Evolutionary conservation across 1,140 invertebrate species (phyloP), one percentile per base, ranked within the genome.

Genomic region (Megalopta genalis): DNA sequence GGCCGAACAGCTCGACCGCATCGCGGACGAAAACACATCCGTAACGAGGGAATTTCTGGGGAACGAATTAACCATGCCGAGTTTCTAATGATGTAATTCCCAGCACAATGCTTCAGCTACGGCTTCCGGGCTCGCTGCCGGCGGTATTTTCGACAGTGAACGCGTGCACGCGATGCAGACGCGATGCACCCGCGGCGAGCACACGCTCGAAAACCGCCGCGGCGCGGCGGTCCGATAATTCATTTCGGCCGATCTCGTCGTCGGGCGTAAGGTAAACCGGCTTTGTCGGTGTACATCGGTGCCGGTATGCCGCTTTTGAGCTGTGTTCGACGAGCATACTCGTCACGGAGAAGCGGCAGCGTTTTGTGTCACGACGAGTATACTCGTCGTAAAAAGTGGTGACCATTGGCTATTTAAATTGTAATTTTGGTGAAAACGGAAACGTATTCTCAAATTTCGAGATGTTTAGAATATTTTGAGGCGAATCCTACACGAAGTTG

Each of bases 71-170:
- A 69, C 57, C 57, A 21, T 32, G 16, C 25, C 16, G 57, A 69
- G 66, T 62, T 77, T 62, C 66, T 70, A 63, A 70, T 42, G 37
- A 63, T 52, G 46, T 64, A 70, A 77, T 70, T 63, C 42, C 27
- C 42, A 1, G 42, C n/a, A 18, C 39, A 77, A 69, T 18, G 66
- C 27, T 63, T 70, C 60, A 63, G 25, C 42, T 77, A 37, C 27
- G 46, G 72, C 72, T 39, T 37, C 46, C 32, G 27, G 59, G 21
- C 16, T 42, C n/a, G 12, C 32, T 32, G 23, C 3, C 10, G 42
- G 42, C 25, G 63, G 37, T 66, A 66, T 75, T 57, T 66, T 74
- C 62, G 49, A 59, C 37, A n/a, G 54, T 70, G 23, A n/a, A 27
- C 52, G 32, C 27, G 25, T 70, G 12, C 52, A 49, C 52, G 7